Conservation (phyloP, 2,888 invertebrate species). For the Phaonia tiefii region DNA sequence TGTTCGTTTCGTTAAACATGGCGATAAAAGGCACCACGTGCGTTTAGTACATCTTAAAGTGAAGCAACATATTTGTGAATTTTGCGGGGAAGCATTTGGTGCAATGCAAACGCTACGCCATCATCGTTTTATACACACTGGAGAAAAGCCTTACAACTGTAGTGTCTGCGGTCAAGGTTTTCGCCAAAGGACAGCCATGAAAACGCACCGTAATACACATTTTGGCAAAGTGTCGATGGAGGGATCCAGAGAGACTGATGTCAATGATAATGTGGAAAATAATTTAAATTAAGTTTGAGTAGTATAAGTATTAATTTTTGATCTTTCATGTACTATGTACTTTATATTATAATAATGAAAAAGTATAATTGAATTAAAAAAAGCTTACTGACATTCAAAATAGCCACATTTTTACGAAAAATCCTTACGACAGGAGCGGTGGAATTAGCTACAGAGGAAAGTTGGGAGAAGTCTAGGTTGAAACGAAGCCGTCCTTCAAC, state of each 20-base stretch:
- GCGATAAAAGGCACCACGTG: conserved; percentile 64
- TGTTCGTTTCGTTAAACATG: conserved; percentile 63
- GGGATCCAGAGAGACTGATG: neutral
- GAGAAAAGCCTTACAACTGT: conserved; percentile 68
- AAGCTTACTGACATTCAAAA: no score
- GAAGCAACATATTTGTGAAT: conserved; percentile 64
- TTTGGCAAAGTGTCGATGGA: conserved; percentile 46
- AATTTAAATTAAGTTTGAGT: no score
- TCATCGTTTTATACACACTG: conserved; percentile 67
- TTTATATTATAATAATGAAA: no score
- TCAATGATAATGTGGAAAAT: neutral
- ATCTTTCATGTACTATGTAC: no score
- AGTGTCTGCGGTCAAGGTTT: conserved; percentile 66
- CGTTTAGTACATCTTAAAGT: conserved; percentile 65
- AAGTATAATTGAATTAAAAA: no score
- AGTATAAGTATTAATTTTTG: no score
- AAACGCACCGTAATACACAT: conserved; percentile 65
- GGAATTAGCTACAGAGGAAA: no score
- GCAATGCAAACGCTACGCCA: conserved; percentile 66
- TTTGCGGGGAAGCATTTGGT: conserved; percentile 66
- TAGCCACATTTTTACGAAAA: no score
- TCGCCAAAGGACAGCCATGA: conserved; percentile 67
- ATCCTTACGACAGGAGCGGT: no score
- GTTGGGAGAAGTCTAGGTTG: no score
- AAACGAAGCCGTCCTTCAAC: no score